phyloP scores from a whole-genome alignment of 2,113 vertebrate genomes.

The Caracal caracal region DNA sequence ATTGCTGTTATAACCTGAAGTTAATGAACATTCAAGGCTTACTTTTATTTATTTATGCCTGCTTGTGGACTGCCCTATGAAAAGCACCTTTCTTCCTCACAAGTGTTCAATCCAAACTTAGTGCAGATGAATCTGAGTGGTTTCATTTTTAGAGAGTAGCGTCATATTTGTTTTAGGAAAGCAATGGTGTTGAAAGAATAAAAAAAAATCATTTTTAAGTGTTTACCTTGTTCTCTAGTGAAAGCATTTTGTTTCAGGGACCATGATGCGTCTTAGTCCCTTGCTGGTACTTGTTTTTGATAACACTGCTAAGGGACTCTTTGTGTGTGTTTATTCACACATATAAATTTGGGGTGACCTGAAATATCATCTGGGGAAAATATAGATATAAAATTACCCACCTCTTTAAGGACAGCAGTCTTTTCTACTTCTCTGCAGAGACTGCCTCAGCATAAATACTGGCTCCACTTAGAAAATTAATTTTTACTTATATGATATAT shows the following conservation, averaged over 20 bases:
- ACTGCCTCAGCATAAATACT: constrained; percentile 27
- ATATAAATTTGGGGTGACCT: constrained; percentile 7
- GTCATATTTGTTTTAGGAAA: constrained; percentile 54
- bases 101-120: constrained; percentile 74
- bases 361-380: constrained; percentile 12
- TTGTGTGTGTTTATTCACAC: background rate
- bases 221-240: constrained; percentile 57
- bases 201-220: constrained; percentile 66
- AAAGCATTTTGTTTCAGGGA: constrained; percentile 56
- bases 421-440: constrained; percentile 12
- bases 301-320: background rate
- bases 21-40: constrained; percentile 86
- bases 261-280: constrained; percentile 26
- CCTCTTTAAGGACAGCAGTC: background rate
- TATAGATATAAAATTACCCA: background rate
- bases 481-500: constrained; percentile 29
- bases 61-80: constrained; percentile 75
- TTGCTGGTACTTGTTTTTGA: constrained; percentile 28
- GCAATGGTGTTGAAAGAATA: constrained; percentile 69
- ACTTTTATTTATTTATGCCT: constrained; percentile 83
- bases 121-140: constrained; percentile 71
- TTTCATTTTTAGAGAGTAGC: constrained; percentile 74
- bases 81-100: constrained; percentile 80
- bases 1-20: constrained; percentile 84
- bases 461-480: constrained; percentile 26